Base-by-base conservation (phyloP, 2,888 invertebrate species). In the Beris morrisii region DNA sequence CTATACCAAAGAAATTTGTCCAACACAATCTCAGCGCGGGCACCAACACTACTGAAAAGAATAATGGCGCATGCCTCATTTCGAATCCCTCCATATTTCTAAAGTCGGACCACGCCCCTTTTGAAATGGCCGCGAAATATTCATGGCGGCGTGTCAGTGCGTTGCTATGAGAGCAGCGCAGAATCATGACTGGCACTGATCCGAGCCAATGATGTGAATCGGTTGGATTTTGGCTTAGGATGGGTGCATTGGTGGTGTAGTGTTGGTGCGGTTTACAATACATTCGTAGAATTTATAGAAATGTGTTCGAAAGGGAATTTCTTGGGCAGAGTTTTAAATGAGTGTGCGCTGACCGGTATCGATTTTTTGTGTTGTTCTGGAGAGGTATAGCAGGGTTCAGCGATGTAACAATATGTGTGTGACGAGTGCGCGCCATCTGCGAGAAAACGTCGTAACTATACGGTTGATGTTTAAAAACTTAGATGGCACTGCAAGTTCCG, bases 101-200 rank as follows among this genome's bases (percentile, higher is more conserved):
- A 38, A 38, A 38, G 32, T 61, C 38, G 45, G 43, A 5, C 5
- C 50, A 56, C 65, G 65, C 65, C 65, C 30, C 15, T 57, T 57
- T 57, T 50, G 11, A 15, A 13, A 64, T 64, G 64, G 64, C 64
- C 46, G 48, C 55, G 32, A 7, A 15, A 45, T n/a, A 54, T 9
- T 31, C 6, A 53, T 53, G 53, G 53, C 53, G 53, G 28, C 53
- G 15, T 15, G 9, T 2, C 50, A 4, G 3, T 11, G 6, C 30
- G 53, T 53, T 22, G 28, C 30, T 30, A 30, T 4, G 54, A n/a
- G 31, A 30, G 13, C 50, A 32, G 30, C 38, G 46, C 28, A 54
- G 11, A 56, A 56, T 56, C 43, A n/a, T 1, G 38, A 15, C 15
- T 13, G 38, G 1, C 4, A 7, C 11, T 13, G 3, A 4, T 9